Base-by-base conservation (phyloP, 2,113 vertebrate species). In the Gobio gobio region DNA sequence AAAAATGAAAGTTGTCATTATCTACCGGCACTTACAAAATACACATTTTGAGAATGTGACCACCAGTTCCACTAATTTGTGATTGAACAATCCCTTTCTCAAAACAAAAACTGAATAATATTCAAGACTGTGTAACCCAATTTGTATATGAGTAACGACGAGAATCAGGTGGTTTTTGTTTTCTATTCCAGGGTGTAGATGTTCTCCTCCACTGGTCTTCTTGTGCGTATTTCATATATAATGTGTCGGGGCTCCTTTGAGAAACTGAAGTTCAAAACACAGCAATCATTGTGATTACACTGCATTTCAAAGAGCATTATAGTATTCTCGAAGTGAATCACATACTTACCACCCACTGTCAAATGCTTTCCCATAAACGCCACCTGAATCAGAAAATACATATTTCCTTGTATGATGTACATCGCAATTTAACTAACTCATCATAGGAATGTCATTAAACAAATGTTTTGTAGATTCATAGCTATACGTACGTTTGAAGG, bases 161-260 rank as follows among this genome's bases (percentile, higher is more conserved):
- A 51, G 18, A 66, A 22, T 13, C 16, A n/a, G 10, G 10, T 13
- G 68, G 14, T 58, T 49, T 68, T 66, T 49, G 45, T 14, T 18
- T 45, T 63, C 18, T 87, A 90, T 45, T 92, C 90, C 86, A 91
- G 70, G 13, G 92, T 95, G 89, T 95, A 95, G 90, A 95, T 93
- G 87, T 95, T 95, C 90, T 95, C 94, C 84, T 94, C 92, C 1
- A 94, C 90, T 0, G 93, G 92, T 64, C 92, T 92, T 54, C 93
- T 91, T 89, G 92, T 93, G 22, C 92, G 89, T 90, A 95, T 95
- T 91, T 94, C 94, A 4, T 95, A 93, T 85, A 94, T 92, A 86
- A 95, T 95, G 90, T 95, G 93, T 76, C 89, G 92, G 29, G 91
- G 94, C 29, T 95, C 94, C n/a, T 92, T 93, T 82, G 94, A 93